Percentiles rank a stretch among this genome's conserved stretches.
Conservation (phyloP, 2,113 vertebrate genomes). For the Cyanoderma ruficeps region DNA sequence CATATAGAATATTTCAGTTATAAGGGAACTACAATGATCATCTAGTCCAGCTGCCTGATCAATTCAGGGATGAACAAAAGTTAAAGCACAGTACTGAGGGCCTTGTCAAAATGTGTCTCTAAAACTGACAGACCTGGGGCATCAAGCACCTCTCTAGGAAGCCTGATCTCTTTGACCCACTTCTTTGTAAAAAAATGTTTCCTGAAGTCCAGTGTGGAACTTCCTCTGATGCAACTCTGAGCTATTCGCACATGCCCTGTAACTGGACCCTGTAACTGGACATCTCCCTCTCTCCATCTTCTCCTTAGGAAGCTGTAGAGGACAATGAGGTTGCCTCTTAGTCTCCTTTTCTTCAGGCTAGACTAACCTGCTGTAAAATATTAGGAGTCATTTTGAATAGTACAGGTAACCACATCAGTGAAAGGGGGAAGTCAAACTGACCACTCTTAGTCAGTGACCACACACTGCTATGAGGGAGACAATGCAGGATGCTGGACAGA, state of each 20-base stretch:
- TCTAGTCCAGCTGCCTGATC: neutral
- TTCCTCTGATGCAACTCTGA: neutral
- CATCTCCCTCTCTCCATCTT: neutral
- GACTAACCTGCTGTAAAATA: neutral
- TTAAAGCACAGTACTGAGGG: neutral
- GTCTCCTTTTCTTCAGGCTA: neutral
- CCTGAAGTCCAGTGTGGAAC: neutral
- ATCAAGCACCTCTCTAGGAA: neutral
- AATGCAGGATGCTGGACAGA: neutral
- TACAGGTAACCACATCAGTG: neutral
- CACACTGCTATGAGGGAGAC: neutral
- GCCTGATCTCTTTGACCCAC: neutral
- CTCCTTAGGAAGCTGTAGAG: neutral
- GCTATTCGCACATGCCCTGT: fast-evolving
- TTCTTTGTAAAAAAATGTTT: neutral
- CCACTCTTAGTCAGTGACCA: neutral
- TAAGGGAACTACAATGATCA: neutral
- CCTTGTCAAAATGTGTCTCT: neutral
- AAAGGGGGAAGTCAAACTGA: neutral
- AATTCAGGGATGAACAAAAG: neutral
- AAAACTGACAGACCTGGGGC: neutral
- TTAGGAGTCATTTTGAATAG: neutral
- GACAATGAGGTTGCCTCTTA: neutral
- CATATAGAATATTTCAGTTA: neutral
- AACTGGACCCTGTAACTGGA: fast-evolving